Base-by-base conservation (phyloP, 2,797 vertebrate genomes). In the Sorex maritimensis region DNA sequence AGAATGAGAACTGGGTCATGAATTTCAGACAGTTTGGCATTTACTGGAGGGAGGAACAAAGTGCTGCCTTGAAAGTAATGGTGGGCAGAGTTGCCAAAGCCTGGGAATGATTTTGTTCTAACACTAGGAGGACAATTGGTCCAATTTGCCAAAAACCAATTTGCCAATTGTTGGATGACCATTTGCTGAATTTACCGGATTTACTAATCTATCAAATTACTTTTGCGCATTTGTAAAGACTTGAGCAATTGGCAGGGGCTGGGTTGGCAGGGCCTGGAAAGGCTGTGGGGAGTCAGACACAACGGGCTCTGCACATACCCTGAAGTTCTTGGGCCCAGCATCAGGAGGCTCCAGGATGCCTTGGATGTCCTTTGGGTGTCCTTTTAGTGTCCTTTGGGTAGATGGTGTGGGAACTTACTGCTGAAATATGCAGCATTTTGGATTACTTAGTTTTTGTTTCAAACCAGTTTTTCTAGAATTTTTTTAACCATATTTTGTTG, bases 161-260 rank as follows among this genome's bases (percentile, higher is more conserved):
- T 55, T 79, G 46, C 87, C 80, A 85, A 21, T 94, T 86, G 72
- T 86, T 86, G 78, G 95, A 83, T 91, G 86, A 84, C 72, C 69
- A 73, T 91, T 94, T 88, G 67, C 61, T 93, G 55, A 93, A 90
- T 92, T 94, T 88, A 78, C 72, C 4, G 1, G 63, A 81, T 85
- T 91, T 86, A 61, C 82, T 88, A 86, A 92, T 92, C 95, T 95
- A 84, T 61, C 44, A 67, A 82, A 82, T 68, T 75, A 87, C 24
- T 95, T 93, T 94, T 58, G 79, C 6, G 23, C 67, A 30, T 92
- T 94, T 75, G 69, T 93, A 81, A 91, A 89, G 52, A 69, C 71
- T 92, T 94, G 82, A 81, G 65, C 71, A 94, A 75, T 86, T 82
- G 88, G 24, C 44, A 28, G 5, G 26, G 86, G n/a, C 41, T 90